Evolutionary conservation across 2,113 vertebrate species (phyloP).

Genomic region (Channa maculata): DNA sequence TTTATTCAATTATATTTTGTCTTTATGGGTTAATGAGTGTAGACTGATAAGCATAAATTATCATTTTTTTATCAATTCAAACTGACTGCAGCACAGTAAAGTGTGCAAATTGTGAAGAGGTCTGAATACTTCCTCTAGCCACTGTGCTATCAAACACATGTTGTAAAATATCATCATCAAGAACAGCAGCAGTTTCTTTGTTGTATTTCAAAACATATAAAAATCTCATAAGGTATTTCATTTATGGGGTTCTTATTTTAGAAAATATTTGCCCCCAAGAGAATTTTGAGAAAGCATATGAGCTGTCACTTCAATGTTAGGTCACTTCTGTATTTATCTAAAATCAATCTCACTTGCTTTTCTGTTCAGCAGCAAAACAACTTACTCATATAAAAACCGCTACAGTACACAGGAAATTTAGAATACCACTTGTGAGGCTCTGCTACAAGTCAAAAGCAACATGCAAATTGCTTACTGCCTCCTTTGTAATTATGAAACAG

Average conservation of each 20-base stretch:
- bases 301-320: neutral
- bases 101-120: too few species aligned
- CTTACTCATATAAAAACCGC: constrained; percentile 43
- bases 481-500: constrained; percentile 19
- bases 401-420: constrained; percentile 42
- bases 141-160: too few species aligned
- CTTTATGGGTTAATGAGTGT: too few species aligned
- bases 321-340: neutral
- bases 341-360: constrained; percentile 44
- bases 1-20: too few species aligned
- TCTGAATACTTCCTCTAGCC: too few species aligned
- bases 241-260: neutral
- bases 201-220: too few species aligned
- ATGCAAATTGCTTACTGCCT: constrained; percentile 12
- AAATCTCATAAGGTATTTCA: too few species aligned
- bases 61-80: too few species aligned
- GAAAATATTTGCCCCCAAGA: constrained; percentile 17
- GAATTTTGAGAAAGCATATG: neutral
- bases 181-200: too few species aligned
- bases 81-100: too few species aligned
- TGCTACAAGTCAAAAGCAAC: constrained; percentile 1
- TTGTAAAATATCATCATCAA: too few species aligned
- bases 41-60: too few species aligned
- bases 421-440: constrained; percentile 30
- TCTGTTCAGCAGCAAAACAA: constrained; percentile 50